Percentiles rank a stretch among this genome's conserved stretches.
Conservation (phyloP, 1,140 invertebrate genomes). For the Lethrus apterus region DNA sequence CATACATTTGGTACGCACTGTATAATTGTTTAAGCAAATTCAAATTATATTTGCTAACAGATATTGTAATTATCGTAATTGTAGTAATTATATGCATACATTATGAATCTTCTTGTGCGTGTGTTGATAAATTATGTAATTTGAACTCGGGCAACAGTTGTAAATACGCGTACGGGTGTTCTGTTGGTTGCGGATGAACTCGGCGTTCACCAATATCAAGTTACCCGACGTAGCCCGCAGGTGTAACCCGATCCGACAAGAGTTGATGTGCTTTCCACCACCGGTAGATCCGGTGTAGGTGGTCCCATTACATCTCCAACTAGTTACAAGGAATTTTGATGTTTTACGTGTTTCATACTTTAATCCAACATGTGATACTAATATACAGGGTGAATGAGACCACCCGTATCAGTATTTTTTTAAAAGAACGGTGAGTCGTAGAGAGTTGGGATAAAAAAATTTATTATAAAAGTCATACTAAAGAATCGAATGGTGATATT, state of each 20-base stretch:
- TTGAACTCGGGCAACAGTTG: slow-evolving; percentile 16
- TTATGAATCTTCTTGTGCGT: too few species aligned
- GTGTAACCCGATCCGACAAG: slow-evolving; percentile 28
- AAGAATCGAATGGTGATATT: too few species aligned
- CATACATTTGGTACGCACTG: too few species aligned
- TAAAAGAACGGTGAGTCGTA: too few species aligned
- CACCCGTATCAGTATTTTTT: too few species aligned
- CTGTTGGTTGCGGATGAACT: slow-evolving; percentile 22
- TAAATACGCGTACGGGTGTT: slow-evolving; percentile 15
- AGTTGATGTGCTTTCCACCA: slow-evolving; percentile 13
- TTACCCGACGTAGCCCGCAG: slow-evolving; percentile 31
- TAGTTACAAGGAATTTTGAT: slow-evolving; percentile 14
- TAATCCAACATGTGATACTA: slow-evolving; percentile 8
- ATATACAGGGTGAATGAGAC: too few species aligned
- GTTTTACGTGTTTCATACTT: slow-evolving; percentile 9
- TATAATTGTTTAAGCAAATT: too few species aligned
- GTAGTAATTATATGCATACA: too few species aligned
- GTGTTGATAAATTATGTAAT: slow-evolving; percentile 17
- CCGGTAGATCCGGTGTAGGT: slow-evolving; percentile 13
- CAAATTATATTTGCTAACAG: too few species aligned
- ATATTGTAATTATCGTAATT: too few species aligned
- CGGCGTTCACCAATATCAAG: slow-evolving; percentile 25
- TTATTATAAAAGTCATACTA: too few species aligned
- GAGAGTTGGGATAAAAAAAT: too few species aligned
- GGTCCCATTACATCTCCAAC: slow-evolving; percentile 10